These are phyloP conservation scores for Nomada goodeniana DNA, from an alignment of 2,888 invertebrate genomes.

Conservation along the genomic window DNA sequence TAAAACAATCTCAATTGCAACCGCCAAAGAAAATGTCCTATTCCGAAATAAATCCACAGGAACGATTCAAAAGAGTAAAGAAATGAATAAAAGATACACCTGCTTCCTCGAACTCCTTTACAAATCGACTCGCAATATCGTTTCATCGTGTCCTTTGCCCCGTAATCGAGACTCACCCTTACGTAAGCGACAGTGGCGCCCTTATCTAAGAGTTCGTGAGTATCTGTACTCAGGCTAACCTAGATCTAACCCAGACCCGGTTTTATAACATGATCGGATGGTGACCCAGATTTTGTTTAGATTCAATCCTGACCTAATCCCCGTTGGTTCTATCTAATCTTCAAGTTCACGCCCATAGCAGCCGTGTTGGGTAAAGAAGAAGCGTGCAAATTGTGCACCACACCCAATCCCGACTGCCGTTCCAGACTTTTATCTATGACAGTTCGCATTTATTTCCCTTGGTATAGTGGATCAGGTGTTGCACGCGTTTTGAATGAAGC, in stretches of 20 bases:
- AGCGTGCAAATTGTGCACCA: not conserved
- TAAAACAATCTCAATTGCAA: not conserved
- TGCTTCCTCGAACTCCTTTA: not conserved
- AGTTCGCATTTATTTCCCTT: too few species aligned
- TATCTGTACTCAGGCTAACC: constrained; percentile 30
- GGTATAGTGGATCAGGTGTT: too few species aligned
- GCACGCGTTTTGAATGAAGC: too few species aligned
- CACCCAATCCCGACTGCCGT: constrained; percentile 5
- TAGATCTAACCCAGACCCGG: constrained; percentile 49
- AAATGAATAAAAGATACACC: not conserved
- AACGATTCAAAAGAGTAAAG: not conserved
- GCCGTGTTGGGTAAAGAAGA: not conserved
- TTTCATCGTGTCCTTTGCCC: not conserved
- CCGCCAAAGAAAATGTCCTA: not conserved
- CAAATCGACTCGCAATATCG: constrained; percentile 7
- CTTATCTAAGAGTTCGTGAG: constrained; percentile 28
- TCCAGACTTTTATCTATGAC: not conserved
- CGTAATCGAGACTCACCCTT: constrained; percentile 24
- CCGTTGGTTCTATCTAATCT: constrained; percentile 51
- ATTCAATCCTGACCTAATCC: constrained; percentile 54
- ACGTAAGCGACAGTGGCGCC: constrained; percentile 11
- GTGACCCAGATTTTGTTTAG: constrained; percentile 56
- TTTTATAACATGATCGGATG: constrained; percentile 45
- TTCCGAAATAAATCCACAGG: not conserved
- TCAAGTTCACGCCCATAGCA: constrained; percentile 44